These are phyloP conservation scores for Hippocampus kuda DNA, from an alignment of 2,797 vertebrate genomes.

Conservation along the genomic window DNA sequence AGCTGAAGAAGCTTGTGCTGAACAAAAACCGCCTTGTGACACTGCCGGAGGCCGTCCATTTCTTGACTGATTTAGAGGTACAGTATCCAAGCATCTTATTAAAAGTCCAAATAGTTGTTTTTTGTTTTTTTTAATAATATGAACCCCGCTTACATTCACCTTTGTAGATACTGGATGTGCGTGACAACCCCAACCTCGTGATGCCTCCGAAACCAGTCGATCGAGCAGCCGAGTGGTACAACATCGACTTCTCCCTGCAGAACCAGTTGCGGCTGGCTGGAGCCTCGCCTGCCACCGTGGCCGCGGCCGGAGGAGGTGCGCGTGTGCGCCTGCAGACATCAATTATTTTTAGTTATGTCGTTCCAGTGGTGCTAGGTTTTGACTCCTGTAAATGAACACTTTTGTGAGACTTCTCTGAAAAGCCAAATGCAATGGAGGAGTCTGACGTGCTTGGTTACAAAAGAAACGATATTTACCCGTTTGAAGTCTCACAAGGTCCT, in stretches of 20 bases:
- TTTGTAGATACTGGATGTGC: slow-evolving; percentile 82
- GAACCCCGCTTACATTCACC: background rate
- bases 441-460: no score
- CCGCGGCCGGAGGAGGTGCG: slow-evolving; percentile 78
- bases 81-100: background rate
- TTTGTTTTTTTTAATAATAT: background rate
- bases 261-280: slow-evolving; percentile 94
- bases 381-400: background rate
- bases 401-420: background rate
- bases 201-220: slow-evolving; percentile 94
- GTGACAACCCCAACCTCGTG: slow-evolving; percentile 92
- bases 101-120: background rate
- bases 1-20: slow-evolving; percentile 88
- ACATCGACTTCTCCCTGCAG: slow-evolving; percentile 97
- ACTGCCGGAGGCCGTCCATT: slow-evolving; percentile 89
- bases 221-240: slow-evolving; percentile 84
- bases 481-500: background rate
- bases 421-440: background rate
- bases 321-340: background rate
- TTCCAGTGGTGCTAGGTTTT: background rate
- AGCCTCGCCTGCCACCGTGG: slow-evolving; percentile 86
- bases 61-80: slow-evolving; percentile 84
- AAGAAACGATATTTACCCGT: background rate
- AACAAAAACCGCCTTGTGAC: slow-evolving; percentile 97
- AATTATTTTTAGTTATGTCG: background rate